phyloP scores from a whole-genome alignment of 2,888 invertebrate genomes.

The Chaetoderma sp. region DNA sequence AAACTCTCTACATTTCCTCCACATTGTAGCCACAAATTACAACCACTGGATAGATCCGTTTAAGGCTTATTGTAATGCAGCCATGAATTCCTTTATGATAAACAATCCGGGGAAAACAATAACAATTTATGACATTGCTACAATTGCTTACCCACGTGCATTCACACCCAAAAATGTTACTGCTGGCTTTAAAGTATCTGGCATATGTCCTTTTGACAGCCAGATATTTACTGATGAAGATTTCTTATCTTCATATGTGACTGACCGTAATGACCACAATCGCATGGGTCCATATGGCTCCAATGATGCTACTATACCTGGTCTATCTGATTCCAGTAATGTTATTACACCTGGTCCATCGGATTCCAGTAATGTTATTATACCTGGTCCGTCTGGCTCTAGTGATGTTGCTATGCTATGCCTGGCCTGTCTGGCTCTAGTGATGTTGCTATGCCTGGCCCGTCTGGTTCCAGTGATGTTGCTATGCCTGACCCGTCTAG shows the following conservation, averaged over 20 bases:
- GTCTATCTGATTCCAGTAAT: too few relatives aligned
- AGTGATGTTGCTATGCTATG: too few relatives aligned
- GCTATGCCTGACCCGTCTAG: too few relatives aligned
- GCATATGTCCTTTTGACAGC: constrained; percentile 59
- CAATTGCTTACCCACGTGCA: constrained; percentile 3
- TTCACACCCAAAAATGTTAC: constrained; percentile 61
- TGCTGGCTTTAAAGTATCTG: constrained; percentile 59
- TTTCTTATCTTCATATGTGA: constrained; percentile 15
- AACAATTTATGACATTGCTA: constrained; percentile 64
- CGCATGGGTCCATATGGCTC: too few relatives aligned
- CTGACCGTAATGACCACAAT: too few relatives aligned
- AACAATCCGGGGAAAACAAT: constrained; percentile 63
- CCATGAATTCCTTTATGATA: constrained; percentile 48
- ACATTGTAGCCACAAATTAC: constrained; percentile 65
- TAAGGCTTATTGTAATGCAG: constrained; percentile 53
- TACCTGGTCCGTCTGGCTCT: too few relatives aligned
- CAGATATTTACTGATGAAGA: not conserved
- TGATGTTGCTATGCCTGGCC: too few relatives aligned
- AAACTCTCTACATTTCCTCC: constrained; percentile 57
- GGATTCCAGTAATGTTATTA: too few relatives aligned
- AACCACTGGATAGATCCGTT: constrained; percentile 67
- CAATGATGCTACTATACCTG: too few relatives aligned
- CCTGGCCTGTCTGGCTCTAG: too few relatives aligned
- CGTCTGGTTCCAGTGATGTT: too few relatives aligned
- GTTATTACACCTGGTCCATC: too few relatives aligned